phyloP scores from a whole-genome alignment of 2,113 vertebrate genomes.

The Cyanistes caeruleus region DNA sequence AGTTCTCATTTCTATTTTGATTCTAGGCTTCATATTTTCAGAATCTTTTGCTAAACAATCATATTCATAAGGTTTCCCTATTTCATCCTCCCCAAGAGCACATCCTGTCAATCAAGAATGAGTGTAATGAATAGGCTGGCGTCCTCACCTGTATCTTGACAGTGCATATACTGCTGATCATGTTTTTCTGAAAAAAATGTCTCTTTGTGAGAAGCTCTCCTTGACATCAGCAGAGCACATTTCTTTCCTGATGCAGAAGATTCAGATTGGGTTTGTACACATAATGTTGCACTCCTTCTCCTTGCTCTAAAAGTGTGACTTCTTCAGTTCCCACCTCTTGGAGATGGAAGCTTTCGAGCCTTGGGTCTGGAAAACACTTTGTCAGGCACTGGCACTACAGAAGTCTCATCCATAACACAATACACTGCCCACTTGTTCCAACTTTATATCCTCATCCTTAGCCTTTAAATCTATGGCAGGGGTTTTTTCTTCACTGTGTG shows the following conservation, averaged over 20 bases:
- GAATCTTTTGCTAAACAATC: no score
- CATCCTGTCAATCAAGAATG: background rate
- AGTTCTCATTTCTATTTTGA: no score
- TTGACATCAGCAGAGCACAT: background rate
- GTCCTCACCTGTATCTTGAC: background rate
- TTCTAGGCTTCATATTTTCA: no score
- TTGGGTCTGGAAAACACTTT: background rate
- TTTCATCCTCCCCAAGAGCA: no score
- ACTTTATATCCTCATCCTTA: background rate
- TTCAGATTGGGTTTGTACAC: rapidly evolving
- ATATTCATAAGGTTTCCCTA: no score
- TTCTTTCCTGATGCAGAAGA: background rate
- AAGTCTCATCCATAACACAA: background rate
- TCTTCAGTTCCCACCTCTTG: background rate
- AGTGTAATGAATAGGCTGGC: background rate
- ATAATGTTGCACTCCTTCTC: rapidly evolving
- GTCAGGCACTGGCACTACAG: background rate
- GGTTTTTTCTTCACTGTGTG: background rate
- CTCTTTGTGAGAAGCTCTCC: background rate
- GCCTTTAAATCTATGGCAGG: background rate
- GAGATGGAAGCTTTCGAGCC: background rate
- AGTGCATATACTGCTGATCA: background rate
- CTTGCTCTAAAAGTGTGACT: background rate
- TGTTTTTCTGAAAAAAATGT: background rate
- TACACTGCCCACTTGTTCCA: background rate